Conservation (phyloP, 2,797 vertebrate genomes). For the Bradypus variegatus region DNA sequence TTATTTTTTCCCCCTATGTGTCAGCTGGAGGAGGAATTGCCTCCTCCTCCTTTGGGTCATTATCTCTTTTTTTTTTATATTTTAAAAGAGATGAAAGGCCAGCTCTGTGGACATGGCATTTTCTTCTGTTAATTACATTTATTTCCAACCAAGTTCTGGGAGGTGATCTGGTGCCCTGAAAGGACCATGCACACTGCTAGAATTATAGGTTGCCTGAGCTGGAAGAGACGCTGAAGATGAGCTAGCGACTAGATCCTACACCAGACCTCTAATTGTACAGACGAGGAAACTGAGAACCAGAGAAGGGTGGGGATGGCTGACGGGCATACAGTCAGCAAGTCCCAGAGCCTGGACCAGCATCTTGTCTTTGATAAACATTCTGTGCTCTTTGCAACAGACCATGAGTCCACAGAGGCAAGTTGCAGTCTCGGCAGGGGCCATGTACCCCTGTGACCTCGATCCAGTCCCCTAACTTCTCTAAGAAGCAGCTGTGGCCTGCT, state of each 20-base stretch:
- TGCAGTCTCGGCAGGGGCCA: not conserved
- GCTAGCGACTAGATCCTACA: constrained; percentile 15
- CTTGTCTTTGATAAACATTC: not conserved
- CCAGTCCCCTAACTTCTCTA: not conserved
- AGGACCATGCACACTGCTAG: not conserved
- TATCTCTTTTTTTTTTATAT: not conserved
- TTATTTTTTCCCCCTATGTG: constrained; percentile 16
- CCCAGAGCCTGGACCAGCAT: not conserved
- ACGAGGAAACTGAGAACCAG: not conserved
- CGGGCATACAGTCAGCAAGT: fast-evolving
- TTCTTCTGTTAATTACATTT: constrained; percentile 33
- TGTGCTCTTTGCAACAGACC: not conserved
- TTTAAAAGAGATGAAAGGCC: constrained; percentile 40
- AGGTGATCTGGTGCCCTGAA: not conserved
- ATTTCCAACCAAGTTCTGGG: constrained; percentile 15
- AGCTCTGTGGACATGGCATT: not conserved
- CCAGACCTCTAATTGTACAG: not conserved
- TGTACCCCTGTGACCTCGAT: not conserved
- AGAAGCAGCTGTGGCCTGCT: not conserved
- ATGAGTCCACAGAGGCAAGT: not conserved
- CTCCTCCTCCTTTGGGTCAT: constrained; percentile 40
- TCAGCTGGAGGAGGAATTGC: constrained; percentile 48
- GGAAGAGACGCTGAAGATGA: not conserved
- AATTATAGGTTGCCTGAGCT: not conserved
- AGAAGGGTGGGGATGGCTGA: not conserved